Conservation (phyloP, 2,888 invertebrate species). For the Dryadula phaetusa region DNA sequence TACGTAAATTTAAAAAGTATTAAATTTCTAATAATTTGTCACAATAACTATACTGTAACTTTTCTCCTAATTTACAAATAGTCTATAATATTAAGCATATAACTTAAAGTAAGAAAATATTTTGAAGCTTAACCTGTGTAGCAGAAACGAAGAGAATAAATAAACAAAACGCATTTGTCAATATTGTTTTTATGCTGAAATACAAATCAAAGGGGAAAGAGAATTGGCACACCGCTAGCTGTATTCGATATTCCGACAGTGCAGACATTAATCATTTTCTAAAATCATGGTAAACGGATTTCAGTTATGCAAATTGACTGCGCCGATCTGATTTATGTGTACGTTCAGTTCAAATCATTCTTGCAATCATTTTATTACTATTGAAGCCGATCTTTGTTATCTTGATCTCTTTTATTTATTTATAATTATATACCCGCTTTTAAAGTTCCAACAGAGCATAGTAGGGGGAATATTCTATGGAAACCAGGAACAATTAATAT, state of each 20-base stretch:
- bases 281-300: constrained; percentile 29
- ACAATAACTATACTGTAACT: no score
- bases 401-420: background rate
- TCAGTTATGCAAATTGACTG: constrained; percentile 33
- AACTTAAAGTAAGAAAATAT: background rate
- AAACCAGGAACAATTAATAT: no score
- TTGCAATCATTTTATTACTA: background rate
- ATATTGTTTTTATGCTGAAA: constrained; percentile 12
- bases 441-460: no score
- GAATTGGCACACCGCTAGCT: constrained; percentile 5
- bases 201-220: background rate
- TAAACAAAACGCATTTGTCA: constrained; percentile 5
- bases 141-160: background rate
- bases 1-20: no score
- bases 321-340: constrained; percentile 26
- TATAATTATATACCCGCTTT: no score
- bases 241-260: constrained; percentile 20
- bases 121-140: background rate
- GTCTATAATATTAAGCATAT: no score
- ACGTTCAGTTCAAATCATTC: background rate
- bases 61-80: no score
- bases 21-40: no score
- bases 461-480: no score
- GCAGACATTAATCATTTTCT: constrained; percentile 30
- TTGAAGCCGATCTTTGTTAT: background rate